Evolutionary conservation across 2,113 vertebrate species (phyloP).

Genomic region (Terrapene triunguis): DNA sequence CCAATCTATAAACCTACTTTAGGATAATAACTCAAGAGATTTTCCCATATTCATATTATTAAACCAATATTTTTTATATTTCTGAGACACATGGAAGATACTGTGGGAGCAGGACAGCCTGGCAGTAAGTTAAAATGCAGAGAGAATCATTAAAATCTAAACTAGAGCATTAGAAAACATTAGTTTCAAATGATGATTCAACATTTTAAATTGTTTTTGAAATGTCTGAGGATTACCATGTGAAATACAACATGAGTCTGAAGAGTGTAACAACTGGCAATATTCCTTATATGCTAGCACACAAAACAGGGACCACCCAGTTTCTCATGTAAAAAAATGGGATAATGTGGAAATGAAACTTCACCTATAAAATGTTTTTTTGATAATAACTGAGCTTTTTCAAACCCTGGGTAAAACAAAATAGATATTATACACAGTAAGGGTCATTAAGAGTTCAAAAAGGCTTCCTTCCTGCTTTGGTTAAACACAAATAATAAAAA

Average conservation of each 20-base stretch:
- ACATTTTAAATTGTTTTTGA: not conserved
- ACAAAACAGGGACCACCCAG: not conserved
- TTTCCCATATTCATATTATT: not conserved
- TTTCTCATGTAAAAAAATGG: accelerated
- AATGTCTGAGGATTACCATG: not conserved
- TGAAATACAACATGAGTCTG: not conserved
- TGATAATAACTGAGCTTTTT: not conserved
- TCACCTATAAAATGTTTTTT: not conserved
- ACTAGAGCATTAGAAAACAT: not conserved
- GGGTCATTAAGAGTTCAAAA: accelerated
- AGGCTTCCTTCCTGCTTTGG: not conserved
- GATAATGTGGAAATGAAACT: not conserved
- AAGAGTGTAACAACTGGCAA: not conserved
- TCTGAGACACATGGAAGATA: not conserved
- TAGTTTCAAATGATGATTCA: not conserved
- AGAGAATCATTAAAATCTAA: not conserved
- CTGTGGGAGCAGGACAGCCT: not conserved
- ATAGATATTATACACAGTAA: no score
- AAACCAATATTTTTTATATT: not conserved
- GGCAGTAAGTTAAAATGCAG: not conserved
- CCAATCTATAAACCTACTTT: not conserved
- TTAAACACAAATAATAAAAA: not conserved
- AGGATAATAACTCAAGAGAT: not conserved
- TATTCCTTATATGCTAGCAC: not conserved
- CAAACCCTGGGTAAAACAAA: not conserved